A percentile compares a stretch with the other conserved stretches of the same genome.
phyloP scores from a whole-genome alignment of 1,140 invertebrate species.

The Panagrolaimus sp. region DNA sequence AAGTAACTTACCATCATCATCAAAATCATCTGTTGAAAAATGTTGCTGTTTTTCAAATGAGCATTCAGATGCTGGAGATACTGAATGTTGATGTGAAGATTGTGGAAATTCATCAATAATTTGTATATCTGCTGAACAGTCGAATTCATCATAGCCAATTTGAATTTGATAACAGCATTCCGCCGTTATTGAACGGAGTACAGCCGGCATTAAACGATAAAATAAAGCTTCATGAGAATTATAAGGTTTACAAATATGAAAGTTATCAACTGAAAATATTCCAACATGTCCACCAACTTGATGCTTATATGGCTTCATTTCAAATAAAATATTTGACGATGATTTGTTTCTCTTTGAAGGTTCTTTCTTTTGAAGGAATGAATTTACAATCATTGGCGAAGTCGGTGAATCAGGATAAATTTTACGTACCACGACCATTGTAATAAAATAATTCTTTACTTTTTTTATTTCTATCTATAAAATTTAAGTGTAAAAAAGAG shows the following conservation, averaged over 20 bases:
- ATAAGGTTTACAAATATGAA: not conserved
- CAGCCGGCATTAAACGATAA: not conserved
- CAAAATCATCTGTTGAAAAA: too few relatives aligned
- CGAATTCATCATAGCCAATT: not conserved
- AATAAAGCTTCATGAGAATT: slow-evolving; percentile 6
- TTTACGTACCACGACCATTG: not conserved
- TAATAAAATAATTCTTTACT: not conserved
- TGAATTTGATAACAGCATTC: not conserved
- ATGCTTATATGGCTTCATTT: slow-evolving; percentile 8
- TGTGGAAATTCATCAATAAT: too few relatives aligned
- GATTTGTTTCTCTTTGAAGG: not conserved
- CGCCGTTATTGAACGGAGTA: not conserved
- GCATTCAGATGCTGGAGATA: too few relatives aligned
- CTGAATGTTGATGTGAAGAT: too few relatives aligned
- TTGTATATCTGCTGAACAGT: too few relatives aligned
- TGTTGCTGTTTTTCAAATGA: too few relatives aligned
- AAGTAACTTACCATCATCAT: too few relatives aligned
- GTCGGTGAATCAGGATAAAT: slow-evolving; percentile 3
- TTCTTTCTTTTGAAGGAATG: not conserved
- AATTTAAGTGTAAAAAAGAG: too few relatives aligned
- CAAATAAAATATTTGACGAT: not conserved
- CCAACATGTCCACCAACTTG: slow-evolving; percentile 11
- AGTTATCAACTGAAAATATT: not conserved
- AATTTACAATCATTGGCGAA: not conserved
- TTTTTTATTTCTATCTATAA: not conserved